These are phyloP conservation scores for Dryoscopus gambensis DNA, from an alignment of 2,113 vertebrate species.

Conservation along the genomic window DNA sequence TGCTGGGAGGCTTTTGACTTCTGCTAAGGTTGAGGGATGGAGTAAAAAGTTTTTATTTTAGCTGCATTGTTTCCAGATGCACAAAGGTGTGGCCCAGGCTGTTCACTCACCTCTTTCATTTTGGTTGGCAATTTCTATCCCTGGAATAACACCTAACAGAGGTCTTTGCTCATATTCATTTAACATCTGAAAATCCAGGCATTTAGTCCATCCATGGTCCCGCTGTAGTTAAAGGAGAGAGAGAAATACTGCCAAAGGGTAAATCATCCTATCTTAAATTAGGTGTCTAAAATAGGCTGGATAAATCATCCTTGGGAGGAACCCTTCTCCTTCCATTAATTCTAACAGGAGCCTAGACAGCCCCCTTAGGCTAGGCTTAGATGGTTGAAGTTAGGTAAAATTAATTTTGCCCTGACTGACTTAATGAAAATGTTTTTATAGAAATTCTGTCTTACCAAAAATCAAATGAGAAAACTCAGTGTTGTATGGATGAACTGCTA, in stretches of 20 bases:
- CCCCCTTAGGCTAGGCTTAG: background rate
- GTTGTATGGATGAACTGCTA: background rate
- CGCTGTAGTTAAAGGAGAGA: background rate
- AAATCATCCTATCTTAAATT: background rate
- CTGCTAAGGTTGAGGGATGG: background rate
- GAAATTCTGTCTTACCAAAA: background rate
- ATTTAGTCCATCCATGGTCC: background rate
- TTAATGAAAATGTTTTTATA: background rate
- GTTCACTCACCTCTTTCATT: background rate
- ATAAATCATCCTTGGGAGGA: background rate
- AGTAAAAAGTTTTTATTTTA: background rate
- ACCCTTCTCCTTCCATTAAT: background rate
- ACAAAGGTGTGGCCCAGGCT: background rate
- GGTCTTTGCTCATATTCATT: background rate
- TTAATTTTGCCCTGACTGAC: background rate
- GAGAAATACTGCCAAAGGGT: background rate
- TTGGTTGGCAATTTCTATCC: background rate
- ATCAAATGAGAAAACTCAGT: background rate
- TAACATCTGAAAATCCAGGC: background rate
- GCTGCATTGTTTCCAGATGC: background rate
- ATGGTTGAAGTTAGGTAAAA: background rate
- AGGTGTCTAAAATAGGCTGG: background rate
- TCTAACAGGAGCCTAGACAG: background rate
- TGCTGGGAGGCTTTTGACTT: background rate
- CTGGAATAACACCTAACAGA: background rate